Conservation (phyloP, 2,888 invertebrate genomes). For the Calameuta idolon region DNA sequence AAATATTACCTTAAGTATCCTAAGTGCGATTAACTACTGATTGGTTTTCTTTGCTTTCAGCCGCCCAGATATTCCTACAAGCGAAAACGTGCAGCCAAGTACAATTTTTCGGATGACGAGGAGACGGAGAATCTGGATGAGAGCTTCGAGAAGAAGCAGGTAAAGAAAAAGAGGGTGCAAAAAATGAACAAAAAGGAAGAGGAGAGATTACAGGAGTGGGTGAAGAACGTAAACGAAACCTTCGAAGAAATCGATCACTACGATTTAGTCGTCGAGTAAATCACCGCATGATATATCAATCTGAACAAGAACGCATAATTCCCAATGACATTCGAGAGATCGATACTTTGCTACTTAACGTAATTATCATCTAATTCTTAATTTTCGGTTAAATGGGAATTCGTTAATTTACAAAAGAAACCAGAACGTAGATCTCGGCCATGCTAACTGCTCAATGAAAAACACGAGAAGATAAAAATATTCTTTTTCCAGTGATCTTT, state of each 20-base stretch:
- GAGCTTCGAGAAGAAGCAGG: not conserved
- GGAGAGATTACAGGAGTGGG: slow-evolving; percentile 48
- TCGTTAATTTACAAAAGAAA: not conserved
- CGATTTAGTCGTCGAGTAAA: slow-evolving; percentile 53
- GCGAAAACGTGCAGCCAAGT: slow-evolving; percentile 42
- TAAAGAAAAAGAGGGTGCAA: slow-evolving; percentile 35
- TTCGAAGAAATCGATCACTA: slow-evolving; percentile 57
- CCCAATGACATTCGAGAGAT: not conserved
- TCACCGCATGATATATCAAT: not conserved
- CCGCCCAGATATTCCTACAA: slow-evolving; percentile 56
- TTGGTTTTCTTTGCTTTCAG: slow-evolving; percentile 27
- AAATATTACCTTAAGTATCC: not conserved
- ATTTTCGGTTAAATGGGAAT: not conserved
- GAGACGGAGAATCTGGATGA: slow-evolving; percentile 17
- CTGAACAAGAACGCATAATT: not conserved
- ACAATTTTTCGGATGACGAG: slow-evolving; percentile 29
- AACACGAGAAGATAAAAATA: not conserved
- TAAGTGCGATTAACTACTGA: not conserved
- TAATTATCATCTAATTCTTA: not conserved
- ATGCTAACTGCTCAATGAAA: not conserved
- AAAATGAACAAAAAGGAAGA: slow-evolving; percentile 29
- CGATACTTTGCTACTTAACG: not conserved
- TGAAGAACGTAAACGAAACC: slow-evolving; percentile 49
- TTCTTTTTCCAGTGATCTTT: not conserved
- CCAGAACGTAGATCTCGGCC: not conserved